phyloP scores from a whole-genome alignment of 2,888 invertebrate species.

The Hypsopygia costalis region DNA sequence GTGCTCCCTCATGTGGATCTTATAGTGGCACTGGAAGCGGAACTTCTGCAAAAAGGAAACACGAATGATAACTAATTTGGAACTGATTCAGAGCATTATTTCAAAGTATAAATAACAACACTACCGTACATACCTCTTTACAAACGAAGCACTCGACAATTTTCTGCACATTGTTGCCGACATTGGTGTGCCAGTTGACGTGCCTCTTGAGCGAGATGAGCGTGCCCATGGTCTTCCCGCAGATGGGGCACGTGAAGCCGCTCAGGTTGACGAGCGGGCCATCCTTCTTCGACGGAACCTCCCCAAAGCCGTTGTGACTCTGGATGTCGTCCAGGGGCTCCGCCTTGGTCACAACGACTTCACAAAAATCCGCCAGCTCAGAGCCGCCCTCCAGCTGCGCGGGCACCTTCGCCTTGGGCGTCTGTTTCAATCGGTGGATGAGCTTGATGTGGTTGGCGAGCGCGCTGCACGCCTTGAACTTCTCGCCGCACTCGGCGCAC shows the following conservation, averaged over 20 bases:
- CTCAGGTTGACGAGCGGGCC: constrained; percentile 43
- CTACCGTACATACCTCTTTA: constrained; percentile 52
- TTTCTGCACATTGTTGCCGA: constrained; percentile 58
- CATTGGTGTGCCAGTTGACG: constrained; percentile 68
- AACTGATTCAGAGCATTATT: too few species aligned
- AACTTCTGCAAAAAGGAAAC: constrained; percentile 51
- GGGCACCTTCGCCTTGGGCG: constrained; percentile 27
- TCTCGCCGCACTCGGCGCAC: constrained; percentile 60
- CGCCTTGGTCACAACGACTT: constrained; percentile 78
- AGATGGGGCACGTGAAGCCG: constrained; percentile 69
- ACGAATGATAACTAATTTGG: not conserved
- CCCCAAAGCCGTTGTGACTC: constrained; percentile 72
- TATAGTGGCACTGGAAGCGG: constrained; percentile 66
- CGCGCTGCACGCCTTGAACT: constrained; percentile 62
- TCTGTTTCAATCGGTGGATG: constrained; percentile 55
- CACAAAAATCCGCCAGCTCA: constrained; percentile 77
- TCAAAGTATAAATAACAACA: constrained; percentile 1
- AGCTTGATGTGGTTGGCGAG: constrained; percentile 66
- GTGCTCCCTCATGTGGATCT: constrained; percentile 68
- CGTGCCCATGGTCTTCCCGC: constrained; percentile 65
- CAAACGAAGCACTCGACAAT: constrained; percentile 66
- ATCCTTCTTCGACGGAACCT: constrained; percentile 41
- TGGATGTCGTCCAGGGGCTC: constrained; percentile 73
- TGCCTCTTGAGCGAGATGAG: constrained; percentile 66
- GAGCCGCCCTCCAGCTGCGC: constrained; percentile 26